These are phyloP conservation scores for Halocynthia roretzi DNA, from an alignment of 23 tunicate genomes.

Conservation along the genomic window DNA sequence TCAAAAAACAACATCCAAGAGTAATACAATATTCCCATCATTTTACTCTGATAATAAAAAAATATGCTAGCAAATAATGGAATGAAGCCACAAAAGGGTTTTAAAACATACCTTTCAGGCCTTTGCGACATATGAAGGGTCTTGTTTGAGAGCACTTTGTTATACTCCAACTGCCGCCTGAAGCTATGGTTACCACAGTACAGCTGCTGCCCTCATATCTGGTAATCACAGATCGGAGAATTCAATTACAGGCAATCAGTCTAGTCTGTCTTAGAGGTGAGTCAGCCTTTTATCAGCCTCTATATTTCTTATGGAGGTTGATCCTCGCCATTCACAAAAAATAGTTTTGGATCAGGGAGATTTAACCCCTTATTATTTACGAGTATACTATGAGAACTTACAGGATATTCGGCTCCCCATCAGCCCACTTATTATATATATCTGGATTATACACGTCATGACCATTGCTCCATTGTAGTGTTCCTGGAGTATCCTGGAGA, in stretches of 20 bases:
- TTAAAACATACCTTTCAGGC: conserved; percentile 29
- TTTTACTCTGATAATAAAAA: too few species aligned
- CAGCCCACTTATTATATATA: conserved; percentile 19
- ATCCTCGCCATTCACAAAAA: too few species aligned
- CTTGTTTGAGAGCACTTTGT: conserved; percentile 42
- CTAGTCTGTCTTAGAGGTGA: not conserved
- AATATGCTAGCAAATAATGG: too few species aligned
- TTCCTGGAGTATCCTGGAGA: conserved; percentile 41
- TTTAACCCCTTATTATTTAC: not conserved
- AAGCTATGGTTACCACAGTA: conserved; percentile 10
- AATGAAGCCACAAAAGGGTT: too few species aligned
- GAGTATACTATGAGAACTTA: conserved; percentile 1
- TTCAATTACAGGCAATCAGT: too few species aligned
- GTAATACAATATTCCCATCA: too few species aligned
- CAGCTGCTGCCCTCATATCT: conserved; percentile 50
- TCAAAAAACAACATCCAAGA: too few species aligned
- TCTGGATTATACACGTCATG: conserved; percentile 31
- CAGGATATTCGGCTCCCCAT: not conserved
- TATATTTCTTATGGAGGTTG: too few species aligned
- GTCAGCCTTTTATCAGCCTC: not conserved
- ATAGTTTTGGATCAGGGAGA: too few species aligned
- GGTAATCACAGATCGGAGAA: not conserved
- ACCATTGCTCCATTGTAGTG: conserved; percentile 55
- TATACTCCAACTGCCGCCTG: conserved; percentile 38
- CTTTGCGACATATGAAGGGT: conserved; percentile 58